Percentiles rank a stretch among this genome's conserved stretches.
phyloP scores from a whole-genome alignment of 2,797 vertebrate species.

The Oreochromis grahami region DNA sequence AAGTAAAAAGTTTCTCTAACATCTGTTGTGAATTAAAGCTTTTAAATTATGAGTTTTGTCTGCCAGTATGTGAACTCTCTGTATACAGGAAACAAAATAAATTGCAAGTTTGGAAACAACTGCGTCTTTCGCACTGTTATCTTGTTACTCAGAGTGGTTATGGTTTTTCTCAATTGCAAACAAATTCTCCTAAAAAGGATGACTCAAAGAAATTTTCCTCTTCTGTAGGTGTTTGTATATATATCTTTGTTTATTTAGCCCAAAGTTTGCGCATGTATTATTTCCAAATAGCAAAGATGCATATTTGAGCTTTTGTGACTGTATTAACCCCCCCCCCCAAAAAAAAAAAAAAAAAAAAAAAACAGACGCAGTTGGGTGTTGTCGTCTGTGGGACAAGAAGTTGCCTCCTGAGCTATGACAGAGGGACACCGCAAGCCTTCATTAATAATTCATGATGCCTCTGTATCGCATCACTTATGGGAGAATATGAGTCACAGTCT shows the following conservation, averaged over 20 bases:
- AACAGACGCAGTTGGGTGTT: not conserved
- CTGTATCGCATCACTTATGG: slow-evolving; percentile 57
- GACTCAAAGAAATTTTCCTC: slow-evolving; percentile 2
- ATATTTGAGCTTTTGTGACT: not conserved
- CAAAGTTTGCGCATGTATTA: not conserved
- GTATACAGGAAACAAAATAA: slow-evolving; percentile 13
- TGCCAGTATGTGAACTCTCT: not conserved
- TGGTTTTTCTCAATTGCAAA: not conserved
- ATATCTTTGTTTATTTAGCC: not conserved
- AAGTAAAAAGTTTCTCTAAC: not conserved
- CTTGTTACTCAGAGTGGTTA: not conserved
- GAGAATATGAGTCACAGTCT: slow-evolving; percentile 56
- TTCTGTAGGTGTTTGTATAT: not conserved
- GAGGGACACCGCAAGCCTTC: slow-evolving; percentile 8
- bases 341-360: too few relatives aligned
- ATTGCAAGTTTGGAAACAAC: not conserved
- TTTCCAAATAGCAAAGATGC: not conserved
- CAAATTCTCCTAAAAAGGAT: not conserved
- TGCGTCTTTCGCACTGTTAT: not conserved
- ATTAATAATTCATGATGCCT: slow-evolving; percentile 53
- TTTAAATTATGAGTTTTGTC: not conserved
- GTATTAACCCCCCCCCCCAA: not conserved
- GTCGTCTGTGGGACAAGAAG: not conserved
- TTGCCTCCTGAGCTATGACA: slow-evolving; percentile 2
- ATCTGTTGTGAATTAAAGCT: slow-evolving; percentile 53